These are phyloP conservation scores for Ctenicera cuprea DNA, from an alignment of 2,888 invertebrate species.

Conservation along the genomic window DNA sequence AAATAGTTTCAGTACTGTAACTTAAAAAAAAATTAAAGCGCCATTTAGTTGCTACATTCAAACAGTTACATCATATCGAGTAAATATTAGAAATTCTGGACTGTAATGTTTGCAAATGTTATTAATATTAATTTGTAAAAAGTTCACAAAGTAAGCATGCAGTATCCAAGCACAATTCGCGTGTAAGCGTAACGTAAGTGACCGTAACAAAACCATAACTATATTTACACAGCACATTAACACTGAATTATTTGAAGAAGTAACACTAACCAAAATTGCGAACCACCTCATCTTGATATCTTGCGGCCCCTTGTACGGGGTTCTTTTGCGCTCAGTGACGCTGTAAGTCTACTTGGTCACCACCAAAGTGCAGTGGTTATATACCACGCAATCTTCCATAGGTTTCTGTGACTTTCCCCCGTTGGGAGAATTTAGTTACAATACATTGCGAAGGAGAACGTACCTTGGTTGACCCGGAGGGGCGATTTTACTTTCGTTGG, in stretches of 20 bases:
- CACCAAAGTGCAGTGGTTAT: slow-evolving; percentile 64
- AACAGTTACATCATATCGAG: too few relatives aligned
- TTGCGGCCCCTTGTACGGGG: slow-evolving; percentile 61
- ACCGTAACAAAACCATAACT: slow-evolving; percentile 3
- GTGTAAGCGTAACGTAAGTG: neutral
- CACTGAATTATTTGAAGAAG: slow-evolving; percentile 32
- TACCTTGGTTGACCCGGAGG: slow-evolving; percentile 39
- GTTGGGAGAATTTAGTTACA: slow-evolving; percentile 42
- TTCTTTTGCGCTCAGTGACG: slow-evolving; percentile 64
- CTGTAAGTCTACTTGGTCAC: slow-evolving; percentile 68
- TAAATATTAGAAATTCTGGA: too few relatives aligned
- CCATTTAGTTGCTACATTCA: too few relatives aligned
- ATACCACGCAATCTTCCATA: slow-evolving; percentile 66
- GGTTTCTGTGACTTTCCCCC: slow-evolving; percentile 66
- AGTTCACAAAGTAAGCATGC: neutral
- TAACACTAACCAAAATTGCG: slow-evolving; percentile 71
- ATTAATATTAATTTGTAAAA: too few relatives aligned
- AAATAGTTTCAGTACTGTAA: neutral
- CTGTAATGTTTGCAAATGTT: neutral
- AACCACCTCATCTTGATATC: slow-evolving; percentile 70
- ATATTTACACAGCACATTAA: slow-evolving; percentile 14
- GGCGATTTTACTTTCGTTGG: slow-evolving; percentile 45
- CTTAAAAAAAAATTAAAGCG: too few relatives aligned
- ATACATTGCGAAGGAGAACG: slow-evolving; percentile 41
- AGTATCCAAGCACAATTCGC: neutral